Evolutionary conservation across 2,888 invertebrate genomes (phyloP), one percentile per base, ranked within the genome.

Genomic region (Hydrotaea diabolus): DNA sequence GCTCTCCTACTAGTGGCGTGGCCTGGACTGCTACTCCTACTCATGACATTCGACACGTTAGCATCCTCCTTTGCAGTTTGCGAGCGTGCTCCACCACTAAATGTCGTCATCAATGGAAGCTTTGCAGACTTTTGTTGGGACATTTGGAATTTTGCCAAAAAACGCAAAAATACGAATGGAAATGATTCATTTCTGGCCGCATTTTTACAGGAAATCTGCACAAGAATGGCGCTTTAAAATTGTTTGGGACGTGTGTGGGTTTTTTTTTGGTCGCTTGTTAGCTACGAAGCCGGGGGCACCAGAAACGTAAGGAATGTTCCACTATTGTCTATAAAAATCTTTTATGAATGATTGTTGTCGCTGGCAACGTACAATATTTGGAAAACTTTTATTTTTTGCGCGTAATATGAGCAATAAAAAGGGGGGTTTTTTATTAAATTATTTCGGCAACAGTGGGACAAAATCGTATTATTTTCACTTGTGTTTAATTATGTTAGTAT

Each of bases 91-190:
- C 31, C 62, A 69, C n/a, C 46, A 57, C 21, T 39, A 72, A 72
- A 79, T 82, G 73, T 71, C 82, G 85, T 85, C 85, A 85, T 69
- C 62, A 77, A 79, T 82, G 66, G n/a, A 62, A 36, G 36, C 73
- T 71, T 74, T 74, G 19, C 13, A 43, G 31, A 57, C 46, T 73
- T 31, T 39, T 43, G 49, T 66, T 64, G 7, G 31, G 46, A 62
- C 19, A 73, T 79, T 80, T 85, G 85, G 79, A 85, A 82, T 77
- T 79, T 82, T 80, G 85, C 85, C 85, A 85, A 84, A 73, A 46
- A 23, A 8, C 36, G n/a, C n/a, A n/a, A n/a, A 85, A 84, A 74
- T 79, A 59, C 36, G 36, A 15, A 77, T 69, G 79, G 71, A 71
- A 66, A 79, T 82, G 85, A 85, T 71, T 85, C 85, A 85, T 80